Evolutionary conservation across 92 coral and sea anemone genomes (phyloP).

Genomic region (Epizoanthus fatuus): DNA sequence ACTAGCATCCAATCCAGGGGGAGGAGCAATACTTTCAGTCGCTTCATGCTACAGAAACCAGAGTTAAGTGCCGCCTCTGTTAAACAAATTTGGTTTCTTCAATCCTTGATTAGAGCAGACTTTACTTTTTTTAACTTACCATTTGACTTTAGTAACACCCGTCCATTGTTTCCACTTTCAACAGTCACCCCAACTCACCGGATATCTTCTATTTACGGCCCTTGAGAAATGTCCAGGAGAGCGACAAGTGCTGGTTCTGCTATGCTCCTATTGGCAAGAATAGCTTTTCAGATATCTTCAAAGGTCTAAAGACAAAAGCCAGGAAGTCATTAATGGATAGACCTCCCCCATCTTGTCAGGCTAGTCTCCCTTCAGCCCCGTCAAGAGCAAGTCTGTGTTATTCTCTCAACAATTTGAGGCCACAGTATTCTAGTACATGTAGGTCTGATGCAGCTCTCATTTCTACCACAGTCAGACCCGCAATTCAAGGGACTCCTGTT

Average conservation of each 20-base stretch:
- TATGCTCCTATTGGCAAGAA: slow-evolving; percentile 19
- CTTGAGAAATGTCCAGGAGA: slow-evolving; percentile 3
- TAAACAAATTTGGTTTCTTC: no score
- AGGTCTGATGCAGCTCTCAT: no score
- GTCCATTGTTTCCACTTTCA: neutral
- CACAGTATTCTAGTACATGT: neutral
- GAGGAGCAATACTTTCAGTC: no score
- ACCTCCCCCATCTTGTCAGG: neutral
- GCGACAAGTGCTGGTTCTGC: slow-evolving; percentile 13
- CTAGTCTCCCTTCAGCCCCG: neutral
- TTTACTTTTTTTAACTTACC: no score
- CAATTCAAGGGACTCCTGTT: no score
- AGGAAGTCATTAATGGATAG: slow-evolving; percentile 6
- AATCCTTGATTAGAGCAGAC: no score
- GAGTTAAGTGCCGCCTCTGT: no score
- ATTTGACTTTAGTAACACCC: no score
- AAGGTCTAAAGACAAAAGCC: slow-evolving; percentile 20
- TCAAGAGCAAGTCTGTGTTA: neutral
- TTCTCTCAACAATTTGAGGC: neutral
- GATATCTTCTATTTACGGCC: slow-evolving; percentile 18
- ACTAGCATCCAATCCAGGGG: no score
- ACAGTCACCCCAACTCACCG: slow-evolving; percentile 14
- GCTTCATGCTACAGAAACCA: no score
- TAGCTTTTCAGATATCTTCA: slow-evolving; percentile 20
- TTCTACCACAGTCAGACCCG: no score